Percentiles rank a stretch among this genome's conserved stretches.
These are phyloP conservation scores for Recurvirostra avosetta DNA, from an alignment of 2,113 vertebrate species.

Conservation along the genomic window DNA sequence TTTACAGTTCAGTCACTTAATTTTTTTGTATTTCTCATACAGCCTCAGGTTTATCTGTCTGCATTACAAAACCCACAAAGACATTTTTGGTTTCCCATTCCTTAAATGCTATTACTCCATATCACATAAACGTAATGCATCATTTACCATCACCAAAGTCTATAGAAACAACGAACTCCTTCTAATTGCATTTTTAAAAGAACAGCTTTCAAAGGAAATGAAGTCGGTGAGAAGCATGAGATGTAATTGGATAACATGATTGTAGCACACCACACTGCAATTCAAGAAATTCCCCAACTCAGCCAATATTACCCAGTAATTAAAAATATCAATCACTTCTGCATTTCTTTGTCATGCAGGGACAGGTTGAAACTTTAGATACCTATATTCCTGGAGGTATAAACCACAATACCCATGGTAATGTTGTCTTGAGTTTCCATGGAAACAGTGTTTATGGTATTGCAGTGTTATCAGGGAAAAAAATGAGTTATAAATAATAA, in stretches of 20 bases:
- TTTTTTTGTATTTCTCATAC: background rate
- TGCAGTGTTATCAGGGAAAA: constrained; percentile 53
- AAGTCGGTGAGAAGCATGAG: background rate
- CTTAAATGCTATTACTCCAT: background rate
- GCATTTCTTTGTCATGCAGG: background rate
- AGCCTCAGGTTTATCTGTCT: constrained; percentile 21
- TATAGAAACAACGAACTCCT: background rate
- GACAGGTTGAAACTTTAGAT: constrained; percentile 43
- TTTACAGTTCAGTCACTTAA: background rate
- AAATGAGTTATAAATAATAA: constrained; percentile 75
- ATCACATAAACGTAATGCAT: background rate
- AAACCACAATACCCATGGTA: constrained; percentile 55
- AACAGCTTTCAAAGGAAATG: background rate
- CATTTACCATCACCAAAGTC: background rate
- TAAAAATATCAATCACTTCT: constrained; percentile 44
- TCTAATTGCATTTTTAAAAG: background rate
- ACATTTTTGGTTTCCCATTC: constrained; percentile 4
- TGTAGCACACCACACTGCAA: background rate
- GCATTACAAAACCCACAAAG: background rate
- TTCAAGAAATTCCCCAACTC: background rate
- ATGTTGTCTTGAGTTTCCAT: constrained; percentile 72
- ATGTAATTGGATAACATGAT: background rate
- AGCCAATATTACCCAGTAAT: background rate
- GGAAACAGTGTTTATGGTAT: constrained; percentile 70
- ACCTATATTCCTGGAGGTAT: constrained; percentile 53